Evolutionary conservation across 2,888 invertebrate species (phyloP).

Genomic region (Heliconius ethilla): DNA sequence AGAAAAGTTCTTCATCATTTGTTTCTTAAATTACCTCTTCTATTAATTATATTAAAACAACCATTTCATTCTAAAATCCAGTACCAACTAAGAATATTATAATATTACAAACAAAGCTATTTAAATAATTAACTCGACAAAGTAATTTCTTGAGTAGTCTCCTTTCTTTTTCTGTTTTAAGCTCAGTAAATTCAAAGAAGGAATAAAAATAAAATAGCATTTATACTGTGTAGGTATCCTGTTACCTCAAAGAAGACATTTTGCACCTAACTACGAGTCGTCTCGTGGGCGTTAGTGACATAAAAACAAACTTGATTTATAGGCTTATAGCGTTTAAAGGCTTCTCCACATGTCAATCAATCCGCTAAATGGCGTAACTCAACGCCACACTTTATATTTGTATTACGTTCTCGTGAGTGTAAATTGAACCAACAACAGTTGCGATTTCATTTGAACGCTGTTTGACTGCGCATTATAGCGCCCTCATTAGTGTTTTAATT

Average conservation of each 20-base stretch:
- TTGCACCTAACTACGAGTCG: conserved; percentile 57
- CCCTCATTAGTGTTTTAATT: too few species aligned
- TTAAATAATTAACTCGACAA: conserved; percentile 22
- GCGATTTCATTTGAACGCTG: too few species aligned
- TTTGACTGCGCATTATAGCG: too few species aligned
- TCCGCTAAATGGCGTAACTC: too few species aligned
- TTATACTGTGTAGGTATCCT: conserved; percentile 52
- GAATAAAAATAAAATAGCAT: conserved; percentile 50
- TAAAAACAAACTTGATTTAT: conserved; percentile 49
- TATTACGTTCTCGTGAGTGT: too few species aligned
- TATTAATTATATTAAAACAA: background rate
- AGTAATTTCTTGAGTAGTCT: conserved; percentile 29
- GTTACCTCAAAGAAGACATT: conserved; percentile 76
- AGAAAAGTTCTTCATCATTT: background rate
- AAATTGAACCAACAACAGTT: too few species aligned
- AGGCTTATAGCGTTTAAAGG: conserved; percentile 25
- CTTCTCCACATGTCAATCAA: too few species aligned
- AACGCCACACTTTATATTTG: too few species aligned
- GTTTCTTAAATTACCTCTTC: background rate
- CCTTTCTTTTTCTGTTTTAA: conserved; percentile 5
- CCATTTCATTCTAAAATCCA: background rate
- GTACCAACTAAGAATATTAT: conserved; percentile 18
- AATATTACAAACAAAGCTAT: conserved; percentile 32
- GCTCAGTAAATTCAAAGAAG: conserved; percentile 18
- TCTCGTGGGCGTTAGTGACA: conserved; percentile 63